Conservation (phyloP, 2,888 invertebrate genomes). For the Endotricha flammealis region DNA sequence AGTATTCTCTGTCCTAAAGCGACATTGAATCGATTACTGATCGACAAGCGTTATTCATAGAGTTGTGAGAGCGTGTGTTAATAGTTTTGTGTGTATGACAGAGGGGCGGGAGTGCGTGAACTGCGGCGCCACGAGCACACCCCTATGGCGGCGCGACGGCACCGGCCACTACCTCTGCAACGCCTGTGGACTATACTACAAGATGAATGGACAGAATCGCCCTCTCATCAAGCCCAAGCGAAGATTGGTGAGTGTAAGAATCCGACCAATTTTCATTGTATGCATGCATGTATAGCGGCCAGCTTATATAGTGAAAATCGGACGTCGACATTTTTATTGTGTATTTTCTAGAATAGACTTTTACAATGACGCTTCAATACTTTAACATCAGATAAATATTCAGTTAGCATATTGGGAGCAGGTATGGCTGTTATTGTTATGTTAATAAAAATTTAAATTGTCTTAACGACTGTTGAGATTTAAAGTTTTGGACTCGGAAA, state of each 20-base stretch:
- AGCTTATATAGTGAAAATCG: slow-evolving; percentile 3
- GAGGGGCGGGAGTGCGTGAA: slow-evolving; percentile 99
- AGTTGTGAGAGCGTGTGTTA: neutral
- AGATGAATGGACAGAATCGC: slow-evolving; percentile 99
- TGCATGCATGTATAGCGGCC: slow-evolving; percentile 11
- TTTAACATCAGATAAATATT: no score
- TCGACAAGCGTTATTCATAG: neutral
- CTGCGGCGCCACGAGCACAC: slow-evolving; percentile 99
- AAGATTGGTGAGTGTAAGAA: slow-evolving; percentile 96
- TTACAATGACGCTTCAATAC: no score
- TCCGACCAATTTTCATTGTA: slow-evolving; percentile 70
- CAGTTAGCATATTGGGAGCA: no score
- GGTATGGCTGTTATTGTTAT: no score
- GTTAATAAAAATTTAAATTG: no score
- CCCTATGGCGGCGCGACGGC: slow-evolving; percentile 98
- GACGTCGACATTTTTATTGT: slow-evolving; percentile 6
- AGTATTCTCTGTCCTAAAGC: no score
- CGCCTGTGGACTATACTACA: slow-evolving; percentile 99
- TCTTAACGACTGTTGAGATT: slow-evolving; percentile 1
- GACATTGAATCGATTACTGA: no score
- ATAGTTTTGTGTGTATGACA: slow-evolving; percentile 51
- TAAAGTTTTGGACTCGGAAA: slow-evolving; percentile 10
- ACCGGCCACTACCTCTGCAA: slow-evolving; percentile 99
- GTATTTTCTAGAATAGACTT: no score
- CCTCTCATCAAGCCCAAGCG: slow-evolving; percentile 99